Percentiles rank a stretch among this genome's conserved stretches.
These are phyloP conservation scores for Pseudomyrmex concolor DNA, from an alignment of 1,140 invertebrate genomes.

Conservation along the genomic window DNA sequence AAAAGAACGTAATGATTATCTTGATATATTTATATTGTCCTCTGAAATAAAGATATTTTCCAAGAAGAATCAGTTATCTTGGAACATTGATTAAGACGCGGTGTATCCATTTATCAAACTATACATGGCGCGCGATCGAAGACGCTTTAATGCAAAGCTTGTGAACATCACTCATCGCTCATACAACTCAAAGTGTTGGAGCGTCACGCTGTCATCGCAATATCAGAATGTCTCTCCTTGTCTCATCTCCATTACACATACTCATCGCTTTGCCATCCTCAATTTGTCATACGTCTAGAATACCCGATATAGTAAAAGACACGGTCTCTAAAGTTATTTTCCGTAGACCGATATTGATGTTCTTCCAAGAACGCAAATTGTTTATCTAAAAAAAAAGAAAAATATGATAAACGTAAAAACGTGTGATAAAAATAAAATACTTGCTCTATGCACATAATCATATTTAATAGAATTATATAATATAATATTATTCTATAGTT, in stretches of 20 bases:
- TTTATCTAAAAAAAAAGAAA: neutral
- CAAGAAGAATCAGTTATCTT: neutral
- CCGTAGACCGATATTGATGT: constrained; percentile 29
- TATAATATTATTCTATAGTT: neutral
- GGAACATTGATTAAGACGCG: constrained; percentile 22
- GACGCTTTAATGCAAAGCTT: constrained; percentile 53
- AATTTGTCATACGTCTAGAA: constrained; percentile 59
- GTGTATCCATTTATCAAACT: constrained; percentile 49
- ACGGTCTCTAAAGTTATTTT: constrained; percentile 42
- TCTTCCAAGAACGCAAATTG: neutral
- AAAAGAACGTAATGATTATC: too few species aligned
- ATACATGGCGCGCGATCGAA: constrained; percentile 37
- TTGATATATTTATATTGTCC: too few species aligned
- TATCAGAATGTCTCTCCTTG: constrained; percentile 59
- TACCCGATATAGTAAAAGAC: constrained; percentile 41
- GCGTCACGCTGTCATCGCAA: constrained; percentile 56
- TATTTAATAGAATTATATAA: neutral
- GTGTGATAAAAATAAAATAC: neutral
- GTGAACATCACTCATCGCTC: constrained; percentile 56
- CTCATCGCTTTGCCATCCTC: constrained; percentile 44
- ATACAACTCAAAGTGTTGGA: constrained; percentile 54
- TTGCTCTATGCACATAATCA: too few species aligned
- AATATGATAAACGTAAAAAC: too few species aligned
- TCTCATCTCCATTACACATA: constrained; percentile 57
- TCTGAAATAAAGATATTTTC: neutral